Base-by-base conservation (phyloP, 1,140 invertebrate species). In the Drosophila santomea region DNA sequence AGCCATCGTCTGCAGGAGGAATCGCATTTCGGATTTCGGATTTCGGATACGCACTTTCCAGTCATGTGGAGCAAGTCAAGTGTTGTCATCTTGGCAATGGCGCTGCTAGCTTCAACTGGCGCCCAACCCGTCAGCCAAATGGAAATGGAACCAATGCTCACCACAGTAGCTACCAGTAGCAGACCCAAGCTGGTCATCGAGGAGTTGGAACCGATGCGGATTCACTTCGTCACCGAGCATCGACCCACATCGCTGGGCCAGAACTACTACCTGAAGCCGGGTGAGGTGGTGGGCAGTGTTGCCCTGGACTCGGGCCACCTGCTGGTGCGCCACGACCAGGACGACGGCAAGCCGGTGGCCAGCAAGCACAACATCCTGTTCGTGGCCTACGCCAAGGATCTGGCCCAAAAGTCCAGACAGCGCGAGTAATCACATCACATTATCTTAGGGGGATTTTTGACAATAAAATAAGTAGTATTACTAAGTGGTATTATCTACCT, bases 351-450 rank as follows among this genome's bases (percentile, higher is more conserved):
- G 6, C 72, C 80, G 15, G 54, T 89, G 11, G 61, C 50, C 64
- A 88, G 64, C 54, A 84, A 85, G 54, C 63, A 91, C 7, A 91
- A 91, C 51, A 91, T 91, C 10, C 74, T 91, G 0, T 91, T 80
- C 35, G 80, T 91, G 35, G 74, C 80, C 45, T 74, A 74, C 17
- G 59, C 64, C 52, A 71, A 71, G 64, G 68, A 71, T 4, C 8
- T 41, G 43, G 23, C n/a, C 0, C 36, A 69, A 17, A 58, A 36
- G 12, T 17, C 60, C 4, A 4, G 38, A 15, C 55, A 3, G 3
- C 20, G 20, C 20, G 20, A 20, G 20, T 20, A 20, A 20, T 20
- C 20, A 20, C 20, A 20, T 2, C 2, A 2, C 20, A 20, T 25
- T 4, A 4, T 5, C 5, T 25, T 25, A 4, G 4, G 25, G 4